A percentile compares a stretch with the other conserved stretches of the same genome.
phyloP scores from a whole-genome alignment of 2,797 vertebrate genomes.

The Sebastes jordani region DNA sequence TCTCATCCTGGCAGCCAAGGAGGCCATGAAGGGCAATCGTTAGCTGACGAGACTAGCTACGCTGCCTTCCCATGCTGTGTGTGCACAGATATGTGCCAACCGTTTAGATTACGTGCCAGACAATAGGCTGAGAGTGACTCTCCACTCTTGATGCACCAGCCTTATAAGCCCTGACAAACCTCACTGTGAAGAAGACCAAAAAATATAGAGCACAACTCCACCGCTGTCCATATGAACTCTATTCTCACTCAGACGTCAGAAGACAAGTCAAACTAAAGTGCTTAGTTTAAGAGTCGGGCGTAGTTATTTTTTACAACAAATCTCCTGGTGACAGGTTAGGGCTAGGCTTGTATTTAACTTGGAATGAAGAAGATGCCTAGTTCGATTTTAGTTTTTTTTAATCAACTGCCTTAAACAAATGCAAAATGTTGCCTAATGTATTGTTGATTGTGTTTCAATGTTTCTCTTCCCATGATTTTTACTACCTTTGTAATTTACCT shows the following conservation, averaged over 20 bases:
- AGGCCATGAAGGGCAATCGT: slow-evolving; percentile 98
- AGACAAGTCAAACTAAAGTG: slow-evolving; percentile 77
- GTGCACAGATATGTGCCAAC: slow-evolving; percentile 74
- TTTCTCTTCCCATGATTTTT: slow-evolving; percentile 73
- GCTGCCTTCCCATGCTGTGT: slow-evolving; percentile 72
- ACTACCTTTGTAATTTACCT: slow-evolving; percentile 77
- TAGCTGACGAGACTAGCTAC: slow-evolving; percentile 73
- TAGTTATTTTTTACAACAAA: slow-evolving; percentile 71
- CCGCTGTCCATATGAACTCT: slow-evolving; percentile 75
- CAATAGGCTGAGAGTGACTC: slow-evolving; percentile 73
- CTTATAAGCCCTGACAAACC: slow-evolving; percentile 77
- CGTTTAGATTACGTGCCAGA: slow-evolving; percentile 75
- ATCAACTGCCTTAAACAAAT: slow-evolving; percentile 82
- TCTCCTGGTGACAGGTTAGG: slow-evolving; percentile 61
- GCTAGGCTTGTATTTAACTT: slow-evolving; percentile 78
- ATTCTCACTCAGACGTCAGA: slow-evolving; percentile 62
- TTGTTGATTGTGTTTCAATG: slow-evolving; percentile 74
- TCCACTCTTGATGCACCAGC: slow-evolving; percentile 67
- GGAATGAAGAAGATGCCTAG: slow-evolving; percentile 80
- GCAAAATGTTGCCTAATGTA: slow-evolving; percentile 81
- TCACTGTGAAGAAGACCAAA: slow-evolving; percentile 83
- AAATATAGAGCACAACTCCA: slow-evolving; percentile 67
- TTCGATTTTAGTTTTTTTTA: slow-evolving; percentile 70
- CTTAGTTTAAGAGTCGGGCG: slow-evolving; percentile 65
- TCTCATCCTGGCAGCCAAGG: slow-evolving; percentile 98